Evolutionary conservation across 2,113 vertebrate species (phyloP).

Genomic region (Peromyscus maniculatus): DNA sequence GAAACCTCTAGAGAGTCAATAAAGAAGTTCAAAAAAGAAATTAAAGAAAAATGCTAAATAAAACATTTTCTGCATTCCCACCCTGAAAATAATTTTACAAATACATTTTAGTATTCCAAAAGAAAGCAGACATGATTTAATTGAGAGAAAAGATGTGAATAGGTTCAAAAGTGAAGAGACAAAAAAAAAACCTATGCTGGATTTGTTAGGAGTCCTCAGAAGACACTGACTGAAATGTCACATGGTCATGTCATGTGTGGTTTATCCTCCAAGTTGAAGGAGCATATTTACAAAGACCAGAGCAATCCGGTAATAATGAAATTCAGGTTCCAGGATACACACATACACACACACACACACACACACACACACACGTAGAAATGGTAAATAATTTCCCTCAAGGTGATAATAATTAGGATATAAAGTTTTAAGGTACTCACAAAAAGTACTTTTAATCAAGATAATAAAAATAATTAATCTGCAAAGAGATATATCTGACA

Average conservation of each 20-base stretch:
- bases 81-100: not conserved
- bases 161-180: not conserved
- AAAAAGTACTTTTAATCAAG: not conserved
- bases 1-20: too few species aligned
- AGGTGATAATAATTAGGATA: not conserved
- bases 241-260: not conserved
- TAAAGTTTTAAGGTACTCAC: not conserved
- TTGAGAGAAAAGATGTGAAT: not conserved
- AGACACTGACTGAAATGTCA: not conserved
- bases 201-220: not conserved
- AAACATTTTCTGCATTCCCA: not conserved
- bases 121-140: not conserved
- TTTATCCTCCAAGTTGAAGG: not conserved
- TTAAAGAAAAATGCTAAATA: not conserved
- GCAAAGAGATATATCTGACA: not conserved
- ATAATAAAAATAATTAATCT: not conserved
- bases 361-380: not conserved
- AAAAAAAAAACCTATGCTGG: not conserved
- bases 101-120: not conserved
- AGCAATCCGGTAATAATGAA: not conserved
- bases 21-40: not conserved
- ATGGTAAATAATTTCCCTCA: not conserved
- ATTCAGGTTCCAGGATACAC: not conserved
- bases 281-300: not conserved
- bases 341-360: too few species aligned